These are phyloP conservation scores for Scaptomyza montana DNA, from an alignment of 1,140 invertebrate genomes.

Conservation along the genomic window DNA sequence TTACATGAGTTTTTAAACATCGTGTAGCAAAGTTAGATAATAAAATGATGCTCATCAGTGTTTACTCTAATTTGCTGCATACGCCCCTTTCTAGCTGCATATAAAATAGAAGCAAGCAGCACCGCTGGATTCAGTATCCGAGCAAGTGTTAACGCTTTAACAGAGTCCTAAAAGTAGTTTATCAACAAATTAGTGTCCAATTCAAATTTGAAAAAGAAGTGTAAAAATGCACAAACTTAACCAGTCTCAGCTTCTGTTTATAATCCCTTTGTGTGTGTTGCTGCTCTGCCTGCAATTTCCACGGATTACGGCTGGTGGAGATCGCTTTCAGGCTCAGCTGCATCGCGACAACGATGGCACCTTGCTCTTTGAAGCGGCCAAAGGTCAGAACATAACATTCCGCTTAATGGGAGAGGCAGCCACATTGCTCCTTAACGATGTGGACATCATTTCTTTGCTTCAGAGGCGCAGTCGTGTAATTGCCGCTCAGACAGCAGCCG, in stretches of 20 bases:
- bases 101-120: conserved; percentile 16
- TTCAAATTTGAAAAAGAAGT: not conserved
- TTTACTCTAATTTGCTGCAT: not conserved
- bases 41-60: not conserved
- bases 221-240: not conserved
- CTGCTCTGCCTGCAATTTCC: conserved; percentile 8
- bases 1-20: too few relatives aligned
- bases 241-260: not conserved
- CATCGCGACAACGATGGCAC: conserved; percentile 36
- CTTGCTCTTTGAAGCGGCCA: conserved; percentile 52
- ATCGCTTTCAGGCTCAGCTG: not conserved
- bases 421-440: conserved; percentile 59
- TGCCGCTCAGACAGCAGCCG: conserved; percentile 14
- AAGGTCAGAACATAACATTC: conserved; percentile 63
- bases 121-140: conserved; percentile 9
- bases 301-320: not conserved
- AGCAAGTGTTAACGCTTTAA: conserved; percentile 1
- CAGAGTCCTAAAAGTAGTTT: not conserved
- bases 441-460: conserved; percentile 51
- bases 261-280: not conserved
- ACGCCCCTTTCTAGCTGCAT: conserved; percentile 21
- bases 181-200: not conserved
- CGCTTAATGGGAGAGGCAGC: conserved; percentile 63
- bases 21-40: not conserved
- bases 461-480: conserved; percentile 24